Evolutionary conservation across 2,888 invertebrate genomes (phyloP).

Genomic region (Noctua comes): DNA sequence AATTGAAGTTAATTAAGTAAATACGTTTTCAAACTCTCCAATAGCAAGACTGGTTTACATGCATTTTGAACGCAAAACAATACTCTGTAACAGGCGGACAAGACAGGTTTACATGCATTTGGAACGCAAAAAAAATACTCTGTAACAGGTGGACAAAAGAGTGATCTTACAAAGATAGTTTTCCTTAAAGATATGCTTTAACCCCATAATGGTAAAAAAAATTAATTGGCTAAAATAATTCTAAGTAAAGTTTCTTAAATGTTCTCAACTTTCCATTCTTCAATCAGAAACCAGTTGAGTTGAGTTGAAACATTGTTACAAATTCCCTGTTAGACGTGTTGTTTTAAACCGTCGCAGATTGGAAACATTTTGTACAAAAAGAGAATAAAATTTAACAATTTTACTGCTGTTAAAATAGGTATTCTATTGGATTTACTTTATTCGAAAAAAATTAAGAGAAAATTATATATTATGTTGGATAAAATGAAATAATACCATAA

Average conservation of each 20-base stretch:
- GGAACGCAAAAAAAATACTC: not conserved
- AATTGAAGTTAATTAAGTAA: not conserved
- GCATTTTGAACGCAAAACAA: too few relatives aligned
- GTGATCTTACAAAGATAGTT: not conserved
- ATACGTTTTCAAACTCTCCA: too few relatives aligned
- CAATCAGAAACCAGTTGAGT: not conserved
- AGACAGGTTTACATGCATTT: too few relatives aligned
- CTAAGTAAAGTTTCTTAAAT: too few relatives aligned
- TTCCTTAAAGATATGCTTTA: not conserved
- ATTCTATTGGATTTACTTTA: conserved; percentile 2
- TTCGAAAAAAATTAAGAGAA: not conserved
- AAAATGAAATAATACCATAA: conserved; percentile 18
- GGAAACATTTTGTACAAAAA: conserved; percentile 4
- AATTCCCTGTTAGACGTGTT: not conserved
- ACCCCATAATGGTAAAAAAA: not conserved
- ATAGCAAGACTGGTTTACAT: too few relatives aligned
- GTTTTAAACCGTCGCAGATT: conserved; percentile 10
- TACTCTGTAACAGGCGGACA: not conserved
- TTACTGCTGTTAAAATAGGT: not conserved
- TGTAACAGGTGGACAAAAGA: not conserved
- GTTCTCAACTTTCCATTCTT: not conserved
- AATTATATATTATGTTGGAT: conserved; percentile 3
- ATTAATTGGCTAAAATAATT: not conserved
- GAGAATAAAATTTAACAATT: not conserved
- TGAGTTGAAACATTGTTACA: not conserved